Percentiles rank a stretch among this genome's conserved stretches.
Conservation (phyloP, 1,140 invertebrate species). For the Drosophila athabasca region DNA sequence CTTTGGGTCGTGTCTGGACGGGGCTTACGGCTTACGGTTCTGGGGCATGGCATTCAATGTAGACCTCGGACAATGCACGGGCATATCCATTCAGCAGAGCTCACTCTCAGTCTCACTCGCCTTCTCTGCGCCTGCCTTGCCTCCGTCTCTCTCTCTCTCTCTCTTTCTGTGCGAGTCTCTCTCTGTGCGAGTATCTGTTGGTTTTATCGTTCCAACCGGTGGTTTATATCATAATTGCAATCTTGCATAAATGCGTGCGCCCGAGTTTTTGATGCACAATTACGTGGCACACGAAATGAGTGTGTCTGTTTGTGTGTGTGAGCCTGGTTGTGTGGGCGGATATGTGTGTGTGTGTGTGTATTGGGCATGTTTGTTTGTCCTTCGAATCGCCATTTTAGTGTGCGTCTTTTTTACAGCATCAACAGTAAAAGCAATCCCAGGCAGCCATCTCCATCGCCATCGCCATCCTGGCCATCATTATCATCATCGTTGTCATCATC, state of each 20-base stretch:
- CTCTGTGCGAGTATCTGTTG: not conserved
- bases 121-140: not conserved
- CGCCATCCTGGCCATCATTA: slow-evolving; percentile 26
- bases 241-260: slow-evolving; percentile 69
- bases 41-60: slow-evolving; percentile 21
- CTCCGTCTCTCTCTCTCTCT: too few relatives aligned
- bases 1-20: slow-evolving; percentile 16
- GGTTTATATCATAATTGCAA: slow-evolving; percentile 79
- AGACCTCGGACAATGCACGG: slow-evolving; percentile 23
- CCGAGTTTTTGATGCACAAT: slow-evolving; percentile 61
- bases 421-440: slow-evolving; percentile 60
- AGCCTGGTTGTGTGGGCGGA: not conserved
- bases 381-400: slow-evolving; percentile 75
- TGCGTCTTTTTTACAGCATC: slow-evolving; percentile 62
- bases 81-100: slow-evolving; percentile 28
- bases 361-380: slow-evolving; percentile 72
- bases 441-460: slow-evolving; percentile 43
- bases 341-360: slow-evolving; percentile 9
- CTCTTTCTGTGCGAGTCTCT: too few relatives aligned
- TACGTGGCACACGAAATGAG: slow-evolving; percentile 37
- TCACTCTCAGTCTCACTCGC: slow-evolving; percentile 11
- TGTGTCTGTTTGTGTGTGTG: not conserved
- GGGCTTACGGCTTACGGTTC: slow-evolving; percentile 6
- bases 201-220: slow-evolving; percentile 53
- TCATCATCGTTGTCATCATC: slow-evolving; percentile 36